These are phyloP conservation scores for Tridacna crocea DNA, from an alignment of 2,888 invertebrate species.

Conservation along the genomic window DNA sequence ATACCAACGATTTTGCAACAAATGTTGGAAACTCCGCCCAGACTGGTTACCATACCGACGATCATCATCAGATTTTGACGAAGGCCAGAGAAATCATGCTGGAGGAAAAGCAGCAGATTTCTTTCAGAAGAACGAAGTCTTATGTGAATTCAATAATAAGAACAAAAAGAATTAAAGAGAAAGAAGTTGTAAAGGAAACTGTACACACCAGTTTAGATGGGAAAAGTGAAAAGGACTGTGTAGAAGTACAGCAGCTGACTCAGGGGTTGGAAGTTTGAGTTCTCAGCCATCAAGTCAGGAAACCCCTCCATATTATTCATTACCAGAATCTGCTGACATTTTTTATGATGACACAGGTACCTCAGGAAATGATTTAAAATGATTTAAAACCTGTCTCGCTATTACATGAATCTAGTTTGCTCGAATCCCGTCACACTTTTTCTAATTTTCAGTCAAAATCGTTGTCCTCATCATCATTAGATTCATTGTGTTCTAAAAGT, in stretches of 20 bases:
- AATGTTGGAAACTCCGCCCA: slow-evolving; percentile 80
- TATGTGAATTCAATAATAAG: no score
- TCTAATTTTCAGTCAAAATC: slow-evolving; percentile 7
- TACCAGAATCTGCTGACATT: not conserved
- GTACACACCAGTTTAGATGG: not conserved
- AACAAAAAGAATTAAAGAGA: no score
- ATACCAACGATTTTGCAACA: slow-evolving; percentile 78
- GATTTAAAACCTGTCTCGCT: no score
- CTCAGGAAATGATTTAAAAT: no score
- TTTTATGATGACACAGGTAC: not conserved
- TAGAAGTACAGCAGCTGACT: not conserved
- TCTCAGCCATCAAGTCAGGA: not conserved
- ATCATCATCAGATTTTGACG: not conserved
- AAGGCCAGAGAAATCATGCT: no score
- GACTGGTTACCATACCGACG: slow-evolving; percentile 77
- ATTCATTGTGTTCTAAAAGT: slow-evolving; percentile 2
- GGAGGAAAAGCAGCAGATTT: not conserved
- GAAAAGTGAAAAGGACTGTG: not conserved
- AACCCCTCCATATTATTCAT: not conserved
- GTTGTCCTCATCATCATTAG: slow-evolving; percentile 19
- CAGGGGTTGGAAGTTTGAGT: not conserved
- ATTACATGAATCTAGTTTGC: not conserved
- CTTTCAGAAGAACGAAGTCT: not conserved
- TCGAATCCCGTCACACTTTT: slow-evolving; percentile 10
- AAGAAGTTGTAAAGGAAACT: no score